Conservation (phyloP, 2,888 invertebrate species). For the Agrochola macilenta region DNA sequence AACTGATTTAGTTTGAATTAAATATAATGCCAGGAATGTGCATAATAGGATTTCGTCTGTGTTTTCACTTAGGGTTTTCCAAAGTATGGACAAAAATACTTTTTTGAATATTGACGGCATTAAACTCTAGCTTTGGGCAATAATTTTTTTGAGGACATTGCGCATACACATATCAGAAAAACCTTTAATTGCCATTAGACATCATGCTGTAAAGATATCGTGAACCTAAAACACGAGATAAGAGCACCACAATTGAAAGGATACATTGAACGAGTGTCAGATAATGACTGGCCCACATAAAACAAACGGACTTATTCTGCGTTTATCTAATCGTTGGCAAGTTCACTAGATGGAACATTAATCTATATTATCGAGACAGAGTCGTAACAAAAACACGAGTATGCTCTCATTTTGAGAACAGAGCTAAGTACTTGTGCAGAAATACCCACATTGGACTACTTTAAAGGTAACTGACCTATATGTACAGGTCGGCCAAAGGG, state of each 20-base stretch:
- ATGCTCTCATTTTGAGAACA: constrained; percentile 50
- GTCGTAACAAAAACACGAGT: constrained; percentile 40
- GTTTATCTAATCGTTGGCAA: constrained; percentile 65
- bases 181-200: constrained; percentile 11
- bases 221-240: constrained; percentile 51
- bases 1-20: too few species aligned
- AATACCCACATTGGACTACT: constrained; percentile 27
- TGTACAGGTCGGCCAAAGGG: constrained; percentile 21
- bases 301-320: constrained; percentile 51
- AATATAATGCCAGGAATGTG: not conserved
- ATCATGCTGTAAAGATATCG: constrained; percentile 12
- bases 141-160: not conserved
- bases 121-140: not conserved
- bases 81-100: not conserved
- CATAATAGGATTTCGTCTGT: not conserved
- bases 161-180: not conserved
- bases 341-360: constrained; percentile 59
- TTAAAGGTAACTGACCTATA: constrained; percentile 16
- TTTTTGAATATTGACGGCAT: not conserved
- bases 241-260: constrained; percentile 48
- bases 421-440: constrained; percentile 26
- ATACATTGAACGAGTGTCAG: constrained; percentile 49
- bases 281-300: constrained; percentile 62
- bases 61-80: not conserved
- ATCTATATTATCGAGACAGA: constrained; percentile 51